A percentile compares a stretch with the other conserved stretches of the same genome.
phyloP scores from a whole-genome alignment of 2,797 vertebrate genomes.

The Novumbra hubbsi region DNA sequence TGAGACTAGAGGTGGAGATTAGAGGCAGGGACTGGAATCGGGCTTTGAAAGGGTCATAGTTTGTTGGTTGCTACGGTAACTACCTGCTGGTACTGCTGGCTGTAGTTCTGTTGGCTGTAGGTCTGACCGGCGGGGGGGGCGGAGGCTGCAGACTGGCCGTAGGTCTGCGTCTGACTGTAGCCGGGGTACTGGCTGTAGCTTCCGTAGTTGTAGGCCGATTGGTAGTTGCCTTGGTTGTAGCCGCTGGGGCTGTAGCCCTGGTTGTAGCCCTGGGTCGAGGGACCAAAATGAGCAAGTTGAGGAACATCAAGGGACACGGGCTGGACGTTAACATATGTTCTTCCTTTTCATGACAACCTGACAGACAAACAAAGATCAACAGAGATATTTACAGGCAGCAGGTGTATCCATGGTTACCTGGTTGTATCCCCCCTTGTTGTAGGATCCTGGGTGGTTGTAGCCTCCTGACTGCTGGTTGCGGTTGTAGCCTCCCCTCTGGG shows the following conservation, averaged over 20 bases:
- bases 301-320: neutral
- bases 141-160: conserved; percentile 66
- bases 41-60: neutral
- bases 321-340: no score
- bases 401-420: conserved; percentile 49
- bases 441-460: conserved; percentile 71
- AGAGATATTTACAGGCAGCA: neutral
- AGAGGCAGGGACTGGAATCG: neutral
- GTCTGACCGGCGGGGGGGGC: conserved; percentile 61
- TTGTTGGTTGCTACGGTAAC: neutral
- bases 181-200: conserved; percentile 82
- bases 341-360: no score
- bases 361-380: no score
- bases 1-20: neutral
- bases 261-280: conserved; percentile 37
- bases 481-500: conserved; percentile 76
- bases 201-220: conserved; percentile 83
- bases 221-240: conserved; percentile 82
- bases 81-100: conserved; percentile 91
- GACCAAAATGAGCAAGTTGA: neutral
- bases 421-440: conserved; percentile 74
- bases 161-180: conserved; percentile 63
- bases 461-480: conserved; percentile 63
- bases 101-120: conserved; percentile 77
- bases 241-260: conserved; percentile 61